phyloP scores from a whole-genome alignment of 2,113 vertebrate genomes.

The Mobula birostris region DNA sequence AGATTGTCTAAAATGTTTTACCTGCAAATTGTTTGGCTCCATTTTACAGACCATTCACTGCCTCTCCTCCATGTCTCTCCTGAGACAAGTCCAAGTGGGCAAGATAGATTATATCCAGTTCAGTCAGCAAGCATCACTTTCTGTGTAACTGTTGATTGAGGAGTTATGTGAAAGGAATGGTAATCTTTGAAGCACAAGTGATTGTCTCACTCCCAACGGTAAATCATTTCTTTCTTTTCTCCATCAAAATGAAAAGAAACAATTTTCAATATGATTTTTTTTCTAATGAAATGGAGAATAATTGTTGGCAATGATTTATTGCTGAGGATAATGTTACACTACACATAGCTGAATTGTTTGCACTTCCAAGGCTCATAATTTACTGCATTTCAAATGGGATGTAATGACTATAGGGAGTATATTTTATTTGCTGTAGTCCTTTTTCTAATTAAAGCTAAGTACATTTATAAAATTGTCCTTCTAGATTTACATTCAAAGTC shows the following conservation, averaged over 20 bases:
- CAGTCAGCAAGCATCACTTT: neutral
- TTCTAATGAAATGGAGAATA: neutral
- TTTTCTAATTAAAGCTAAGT: neutral
- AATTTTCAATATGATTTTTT: neutral
- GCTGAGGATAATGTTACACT: neutral
- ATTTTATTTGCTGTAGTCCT: neutral
- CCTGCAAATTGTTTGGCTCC: constrained; percentile 16
- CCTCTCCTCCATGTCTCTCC: neutral
- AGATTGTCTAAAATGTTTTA: constrained; percentile 30
- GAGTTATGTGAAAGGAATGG: neutral
- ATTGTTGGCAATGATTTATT: neutral
- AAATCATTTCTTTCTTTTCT: constrained; percentile 1
- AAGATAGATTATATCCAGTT: constrained; percentile 20
- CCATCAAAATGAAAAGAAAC: neutral
- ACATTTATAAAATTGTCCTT: neutral
- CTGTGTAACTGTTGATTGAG: neutral
- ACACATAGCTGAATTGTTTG: neutral
- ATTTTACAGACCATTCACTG: neutral
- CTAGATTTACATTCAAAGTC: too few species aligned
- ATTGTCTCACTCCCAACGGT: neutral
- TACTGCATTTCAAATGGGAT: neutral
- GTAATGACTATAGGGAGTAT: neutral
- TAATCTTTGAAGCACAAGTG: neutral
- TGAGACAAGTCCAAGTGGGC: neutral
- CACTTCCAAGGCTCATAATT: neutral